Conservation (phyloP, 2,113 vertebrate genomes). For the Atlantisia rogersi region DNA sequence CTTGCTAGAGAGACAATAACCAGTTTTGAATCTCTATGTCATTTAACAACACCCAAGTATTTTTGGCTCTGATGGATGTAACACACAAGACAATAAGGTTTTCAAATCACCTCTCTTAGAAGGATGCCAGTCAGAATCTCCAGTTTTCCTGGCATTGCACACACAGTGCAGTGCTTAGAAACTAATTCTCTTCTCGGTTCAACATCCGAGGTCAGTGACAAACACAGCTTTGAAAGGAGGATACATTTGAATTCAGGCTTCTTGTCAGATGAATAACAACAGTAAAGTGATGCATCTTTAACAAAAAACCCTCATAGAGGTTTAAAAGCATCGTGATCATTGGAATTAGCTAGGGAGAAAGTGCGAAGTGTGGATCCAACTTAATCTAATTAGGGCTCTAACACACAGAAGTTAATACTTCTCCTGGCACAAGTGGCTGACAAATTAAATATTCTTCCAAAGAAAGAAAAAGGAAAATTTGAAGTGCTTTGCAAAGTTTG, state of each 20-base stretch:
- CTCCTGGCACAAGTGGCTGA: not conserved
- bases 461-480: not conserved
- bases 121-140: not conserved
- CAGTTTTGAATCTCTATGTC: not conserved
- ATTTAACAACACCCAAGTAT: constrained; percentile 4
- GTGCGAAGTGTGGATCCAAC: not conserved
- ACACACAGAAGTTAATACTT: not conserved
- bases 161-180: not conserved
- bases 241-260: constrained; percentile 33
- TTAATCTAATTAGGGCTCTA: constrained; percentile 48
- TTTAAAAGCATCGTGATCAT: constrained; percentile 21
- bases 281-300: constrained; percentile 33
- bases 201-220: constrained; percentile 12
- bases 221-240: constrained; percentile 46
- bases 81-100: not conserved
- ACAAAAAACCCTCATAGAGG: constrained; percentile 28
- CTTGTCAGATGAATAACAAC: constrained; percentile 25
- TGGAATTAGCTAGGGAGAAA: constrained; percentile 32
- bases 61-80: not conserved
- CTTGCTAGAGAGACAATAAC: not conserved
- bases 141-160: constrained; percentile 3
- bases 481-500: not conserved
- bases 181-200: not conserved
- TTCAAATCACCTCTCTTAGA: not conserved
- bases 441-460: not conserved